phyloP scores from a whole-genome alignment of 2,888 invertebrate genomes.

The Cosmia trapezina region DNA sequence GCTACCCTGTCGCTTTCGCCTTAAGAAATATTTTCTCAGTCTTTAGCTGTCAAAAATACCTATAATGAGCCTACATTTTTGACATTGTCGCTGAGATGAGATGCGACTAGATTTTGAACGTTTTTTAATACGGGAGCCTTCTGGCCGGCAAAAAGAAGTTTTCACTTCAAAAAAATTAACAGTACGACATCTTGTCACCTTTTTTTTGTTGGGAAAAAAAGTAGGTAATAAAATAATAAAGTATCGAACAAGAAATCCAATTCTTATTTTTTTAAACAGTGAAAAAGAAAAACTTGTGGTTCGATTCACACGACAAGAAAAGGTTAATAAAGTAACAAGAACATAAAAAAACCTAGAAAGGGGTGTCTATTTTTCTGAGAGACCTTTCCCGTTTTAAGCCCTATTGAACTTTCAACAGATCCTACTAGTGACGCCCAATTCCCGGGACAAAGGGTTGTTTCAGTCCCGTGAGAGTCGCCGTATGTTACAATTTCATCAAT shows the following conservation, averaged over 20 bases:
- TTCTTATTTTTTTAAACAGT: not conserved
- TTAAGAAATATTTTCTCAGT: not conserved
- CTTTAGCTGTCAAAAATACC: not conserved
- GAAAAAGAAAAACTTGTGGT: not conserved
- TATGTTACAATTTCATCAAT: conserved; percentile 44
- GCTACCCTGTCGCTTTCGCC: too few relatives aligned
- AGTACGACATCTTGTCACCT: not conserved
- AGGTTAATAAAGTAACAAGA: not conserved
- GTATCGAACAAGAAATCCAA: too few relatives aligned
- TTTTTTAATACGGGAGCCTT: too few relatives aligned
- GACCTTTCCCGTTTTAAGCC: conserved; percentile 10
- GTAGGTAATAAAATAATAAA: not conserved
- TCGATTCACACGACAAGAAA: not conserved
- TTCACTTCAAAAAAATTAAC: too few relatives aligned
- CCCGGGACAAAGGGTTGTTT: conserved; percentile 21
- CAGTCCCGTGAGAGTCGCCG: conserved; percentile 12
- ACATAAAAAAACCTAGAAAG: not conserved
- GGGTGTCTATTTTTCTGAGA: not conserved
- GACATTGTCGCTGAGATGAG: not conserved
- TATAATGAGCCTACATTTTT: not conserved
- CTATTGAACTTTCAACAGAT: conserved; percentile 55
- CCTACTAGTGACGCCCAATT: conserved; percentile 16
- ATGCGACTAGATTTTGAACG: not conserved
- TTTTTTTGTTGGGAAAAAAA: too few relatives aligned
- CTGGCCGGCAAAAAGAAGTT: too few relatives aligned